phyloP scores from a whole-genome alignment of 2,888 invertebrate species.

The Harpalus rufipes region DNA sequence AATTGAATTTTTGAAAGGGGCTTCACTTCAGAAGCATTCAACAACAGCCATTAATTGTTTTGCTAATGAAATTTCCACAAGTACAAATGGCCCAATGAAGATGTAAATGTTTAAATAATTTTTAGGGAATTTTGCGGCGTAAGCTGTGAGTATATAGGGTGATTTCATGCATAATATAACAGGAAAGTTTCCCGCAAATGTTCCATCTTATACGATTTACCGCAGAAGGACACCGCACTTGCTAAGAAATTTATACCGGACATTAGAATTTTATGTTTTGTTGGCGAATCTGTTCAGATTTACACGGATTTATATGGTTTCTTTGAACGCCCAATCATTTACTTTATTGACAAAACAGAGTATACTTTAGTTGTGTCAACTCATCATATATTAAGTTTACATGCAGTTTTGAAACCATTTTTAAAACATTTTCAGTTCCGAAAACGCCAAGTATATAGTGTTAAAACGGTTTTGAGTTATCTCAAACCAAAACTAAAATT shows the following conservation, averaged over 20 bases:
- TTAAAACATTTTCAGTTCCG: no score
- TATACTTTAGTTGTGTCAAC: no score
- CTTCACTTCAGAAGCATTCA: conserved; percentile 33
- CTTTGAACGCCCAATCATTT: conserved; percentile 17
- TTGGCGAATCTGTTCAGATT: conserved; percentile 20
- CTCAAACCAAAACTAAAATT: no score
- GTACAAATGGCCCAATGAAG: not conserved
- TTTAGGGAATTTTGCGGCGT: conserved; percentile 2
- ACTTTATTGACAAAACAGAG: no score
- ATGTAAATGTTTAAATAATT: not conserved
- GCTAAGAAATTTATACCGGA: conserved; percentile 39
- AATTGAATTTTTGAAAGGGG: conserved; percentile 51
- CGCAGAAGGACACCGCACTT: conserved; percentile 5
- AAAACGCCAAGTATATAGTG: no score
- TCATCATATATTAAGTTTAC: no score
- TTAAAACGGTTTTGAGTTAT: no score
- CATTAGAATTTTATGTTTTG: conserved; percentile 46
- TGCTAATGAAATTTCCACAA: conserved; percentile 18
- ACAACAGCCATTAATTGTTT: conserved; percentile 43
- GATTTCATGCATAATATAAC: conserved; percentile 54
- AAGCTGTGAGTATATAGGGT: conserved; percentile 12
- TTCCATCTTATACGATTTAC: conserved; percentile 33
- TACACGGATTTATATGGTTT: conserved; percentile 29
- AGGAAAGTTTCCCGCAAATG: conserved; percentile 31
- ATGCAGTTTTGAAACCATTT: no score